These are phyloP conservation scores for Natator depressus DNA, from an alignment of 2,113 vertebrate genomes.

Conservation along the genomic window DNA sequence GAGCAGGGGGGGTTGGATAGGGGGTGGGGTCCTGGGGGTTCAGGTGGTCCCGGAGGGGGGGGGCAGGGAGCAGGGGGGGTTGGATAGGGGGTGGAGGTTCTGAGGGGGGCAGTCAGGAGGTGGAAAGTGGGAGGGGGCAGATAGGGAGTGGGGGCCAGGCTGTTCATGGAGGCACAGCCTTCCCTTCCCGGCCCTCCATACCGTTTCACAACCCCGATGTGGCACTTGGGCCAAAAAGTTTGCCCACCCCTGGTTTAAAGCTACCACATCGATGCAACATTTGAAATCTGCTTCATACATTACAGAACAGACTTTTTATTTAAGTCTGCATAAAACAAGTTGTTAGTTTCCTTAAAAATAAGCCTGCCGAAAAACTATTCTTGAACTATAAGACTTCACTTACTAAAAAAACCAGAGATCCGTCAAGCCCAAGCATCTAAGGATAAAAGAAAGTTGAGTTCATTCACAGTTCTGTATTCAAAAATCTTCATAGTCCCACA, in stretches of 20 bases:
- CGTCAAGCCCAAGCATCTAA: constrained; percentile 97
- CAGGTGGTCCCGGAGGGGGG: too few relatives aligned
- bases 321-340: background rate
- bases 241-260: background rate
- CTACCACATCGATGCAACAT: background rate
- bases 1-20: too few relatives aligned
- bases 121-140: too few relatives aligned
- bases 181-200: too few relatives aligned
- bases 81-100: too few relatives aligned
- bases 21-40: too few relatives aligned
- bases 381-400: constrained; percentile 59
- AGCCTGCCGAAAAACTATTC: background rate
- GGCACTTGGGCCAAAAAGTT: too few relatives aligned
- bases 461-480: background rate
- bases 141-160: too few relatives aligned
- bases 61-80: too few relatives aligned
- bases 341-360: background rate
- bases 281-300: background rate
- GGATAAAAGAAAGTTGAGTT: constrained; percentile 25
- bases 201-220: too few relatives aligned
- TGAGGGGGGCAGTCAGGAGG: too few relatives aligned
- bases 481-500: background rate
- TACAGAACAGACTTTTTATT: background rate
- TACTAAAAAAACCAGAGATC: constrained; percentile 96
- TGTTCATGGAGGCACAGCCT: too few relatives aligned